phyloP scores from a whole-genome alignment of 2,797 vertebrate species.

The Clamator glandarius region DNA sequence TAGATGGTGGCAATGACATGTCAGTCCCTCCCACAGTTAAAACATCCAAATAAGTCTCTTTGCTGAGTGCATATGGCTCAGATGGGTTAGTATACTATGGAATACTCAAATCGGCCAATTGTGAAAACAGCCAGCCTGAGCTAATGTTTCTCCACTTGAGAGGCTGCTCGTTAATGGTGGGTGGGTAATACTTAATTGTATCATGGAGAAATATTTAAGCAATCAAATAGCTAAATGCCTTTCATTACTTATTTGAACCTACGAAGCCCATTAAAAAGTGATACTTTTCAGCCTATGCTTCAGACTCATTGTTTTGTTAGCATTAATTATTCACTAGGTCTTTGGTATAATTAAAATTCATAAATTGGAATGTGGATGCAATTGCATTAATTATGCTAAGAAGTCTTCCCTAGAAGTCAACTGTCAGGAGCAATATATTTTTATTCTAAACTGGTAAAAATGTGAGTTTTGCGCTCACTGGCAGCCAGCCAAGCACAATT shows the following conservation, averaged over 20 bases:
- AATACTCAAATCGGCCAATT: neutral
- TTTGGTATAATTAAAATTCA: conserved; percentile 58
- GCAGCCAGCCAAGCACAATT: neutral
- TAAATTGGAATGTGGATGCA: conserved; percentile 56
- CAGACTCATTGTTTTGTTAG: conserved; percentile 61
- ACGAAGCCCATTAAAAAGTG: conserved; percentile 50
- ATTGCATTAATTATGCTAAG: conserved; percentile 45
- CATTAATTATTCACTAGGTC: conserved; percentile 57
- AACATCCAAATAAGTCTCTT: neutral
- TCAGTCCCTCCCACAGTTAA: neutral
- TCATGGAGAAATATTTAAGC: neutral
- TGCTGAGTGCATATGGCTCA: neutral
- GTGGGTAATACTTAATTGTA: neutral
- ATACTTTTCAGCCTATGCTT: conserved; percentile 44
- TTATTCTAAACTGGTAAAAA: conserved; percentile 34
- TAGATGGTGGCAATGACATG: neutral
- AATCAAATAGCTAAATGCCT: conserved; percentile 52
- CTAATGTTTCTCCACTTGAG: neutral
- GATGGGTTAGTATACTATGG: neutral
- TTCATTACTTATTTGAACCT: conserved; percentile 57
- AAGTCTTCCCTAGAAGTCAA: conserved; percentile 17
- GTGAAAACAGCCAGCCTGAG: neutral
- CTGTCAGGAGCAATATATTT: neutral
- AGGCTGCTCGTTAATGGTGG: neutral
- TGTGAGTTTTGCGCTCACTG: conserved; percentile 1